phyloP scores from a whole-genome alignment of 2,113 vertebrate species.

The Forbesichthys agassizii region DNA sequence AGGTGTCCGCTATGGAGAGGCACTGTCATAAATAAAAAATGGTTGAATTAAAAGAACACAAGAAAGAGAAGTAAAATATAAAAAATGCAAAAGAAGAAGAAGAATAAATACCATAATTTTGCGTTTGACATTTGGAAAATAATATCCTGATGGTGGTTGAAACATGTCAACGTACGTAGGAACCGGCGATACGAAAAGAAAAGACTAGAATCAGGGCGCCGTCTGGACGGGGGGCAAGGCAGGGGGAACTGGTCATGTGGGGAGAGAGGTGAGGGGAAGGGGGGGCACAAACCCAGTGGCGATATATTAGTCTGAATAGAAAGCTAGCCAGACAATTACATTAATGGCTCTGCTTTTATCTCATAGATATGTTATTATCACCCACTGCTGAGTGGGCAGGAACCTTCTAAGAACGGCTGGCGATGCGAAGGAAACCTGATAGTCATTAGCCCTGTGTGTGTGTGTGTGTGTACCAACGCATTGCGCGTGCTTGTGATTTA shows the following conservation, averaged over 20 bases:
- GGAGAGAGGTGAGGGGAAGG: conserved; percentile 10
- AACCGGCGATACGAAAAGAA: background rate
- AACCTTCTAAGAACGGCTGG: conserved; percentile 84
- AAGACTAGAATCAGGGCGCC: background rate
- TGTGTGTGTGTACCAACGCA: conserved; percentile 7
- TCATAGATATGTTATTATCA: conserved; percentile 88
- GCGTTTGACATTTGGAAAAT: background rate
- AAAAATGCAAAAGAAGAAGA: background rate
- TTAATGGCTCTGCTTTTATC: conserved; percentile 92
- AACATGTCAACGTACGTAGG: no score
- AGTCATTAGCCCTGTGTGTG: conserved; percentile 78
- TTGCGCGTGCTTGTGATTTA: background rate
- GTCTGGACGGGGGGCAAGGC: background rate
- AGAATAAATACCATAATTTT: background rate
- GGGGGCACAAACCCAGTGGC: conserved; percentile 27
- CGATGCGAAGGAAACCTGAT: conserved; percentile 86
- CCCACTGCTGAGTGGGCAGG: conserved; percentile 86
- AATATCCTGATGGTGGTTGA: no score
- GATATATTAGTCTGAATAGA: conserved; percentile 86
- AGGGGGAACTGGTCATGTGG: conserved; percentile 59
- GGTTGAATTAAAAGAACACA: conserved; percentile 67
- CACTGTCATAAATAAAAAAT: conserved; percentile 44
- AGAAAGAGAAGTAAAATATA: background rate
- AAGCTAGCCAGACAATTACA: conserved; percentile 87
- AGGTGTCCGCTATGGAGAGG: conserved; percentile 20